A percentile compares a stretch with the other conserved stretches of the same genome.
Evolutionary conservation across 2,113 vertebrate species (phyloP).

Genomic region (Podarcis cretensis): DNA sequence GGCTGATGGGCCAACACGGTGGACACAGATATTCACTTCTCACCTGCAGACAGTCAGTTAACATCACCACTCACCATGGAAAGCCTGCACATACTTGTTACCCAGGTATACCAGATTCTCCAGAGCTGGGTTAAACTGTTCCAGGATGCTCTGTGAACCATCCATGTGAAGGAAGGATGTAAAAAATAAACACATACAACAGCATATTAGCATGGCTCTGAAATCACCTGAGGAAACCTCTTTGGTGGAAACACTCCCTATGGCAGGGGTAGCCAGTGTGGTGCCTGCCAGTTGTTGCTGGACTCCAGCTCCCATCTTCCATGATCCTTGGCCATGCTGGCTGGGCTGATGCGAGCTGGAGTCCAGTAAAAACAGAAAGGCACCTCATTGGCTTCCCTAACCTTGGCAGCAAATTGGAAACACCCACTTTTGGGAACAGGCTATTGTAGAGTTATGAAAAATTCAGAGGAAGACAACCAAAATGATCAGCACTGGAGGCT

Average conservation of each 20-base stretch:
- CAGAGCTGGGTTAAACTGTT: conserved; percentile 91
- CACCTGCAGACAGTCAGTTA: neutral
- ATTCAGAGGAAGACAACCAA: too few species aligned
- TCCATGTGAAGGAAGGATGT: neutral
- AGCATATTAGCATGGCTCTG: neutral
- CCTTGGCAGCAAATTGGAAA: neutral
- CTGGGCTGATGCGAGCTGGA: too few species aligned
- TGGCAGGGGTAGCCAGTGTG: too few species aligned
- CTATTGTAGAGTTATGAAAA: too few species aligned
- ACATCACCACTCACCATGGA: conserved; percentile 81
- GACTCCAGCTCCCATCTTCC: too few species aligned
- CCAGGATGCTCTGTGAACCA: conserved; percentile 84
- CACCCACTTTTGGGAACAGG: neutral
- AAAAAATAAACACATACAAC: neutral
- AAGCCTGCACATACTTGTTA: conserved; percentile 89
- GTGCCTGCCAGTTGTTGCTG: too few species aligned
- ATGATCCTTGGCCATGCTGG: too few species aligned
- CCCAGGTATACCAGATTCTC: conserved; percentile 91
- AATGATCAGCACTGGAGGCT: too few species aligned
- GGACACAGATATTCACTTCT: neutral
- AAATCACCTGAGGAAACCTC: too few species aligned
- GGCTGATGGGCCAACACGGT: neutral
- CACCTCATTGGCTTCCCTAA: too few species aligned
- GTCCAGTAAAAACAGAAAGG: too few species aligned
- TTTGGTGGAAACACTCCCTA: too few species aligned